These are phyloP conservation scores for Agapornis roseicollis DNA, from an alignment of 2,113 vertebrate genomes.

Conservation along the genomic window DNA sequence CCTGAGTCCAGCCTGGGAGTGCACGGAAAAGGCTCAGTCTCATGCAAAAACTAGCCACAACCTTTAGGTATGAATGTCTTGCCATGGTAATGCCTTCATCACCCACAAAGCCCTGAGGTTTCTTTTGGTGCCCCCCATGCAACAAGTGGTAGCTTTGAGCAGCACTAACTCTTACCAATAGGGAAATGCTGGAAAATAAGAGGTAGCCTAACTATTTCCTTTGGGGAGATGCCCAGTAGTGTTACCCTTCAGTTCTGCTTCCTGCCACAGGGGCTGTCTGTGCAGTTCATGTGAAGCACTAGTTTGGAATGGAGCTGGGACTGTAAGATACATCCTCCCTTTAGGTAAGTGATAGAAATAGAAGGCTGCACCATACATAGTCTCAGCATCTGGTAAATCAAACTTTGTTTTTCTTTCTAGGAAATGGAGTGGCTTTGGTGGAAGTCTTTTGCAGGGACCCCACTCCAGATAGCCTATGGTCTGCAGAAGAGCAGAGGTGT, in stretches of 20 bases:
- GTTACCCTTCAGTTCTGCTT: not conserved
- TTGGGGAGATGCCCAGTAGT: not conserved
- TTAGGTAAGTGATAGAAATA: not conserved
- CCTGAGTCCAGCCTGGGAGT: not conserved
- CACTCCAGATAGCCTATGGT: fast-evolving
- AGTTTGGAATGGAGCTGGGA: not conserved
- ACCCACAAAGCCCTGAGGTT: not conserved
- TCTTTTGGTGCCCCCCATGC: not conserved
- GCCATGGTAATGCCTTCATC: not conserved
- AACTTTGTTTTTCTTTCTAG: not conserved
- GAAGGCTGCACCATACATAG: not conserved
- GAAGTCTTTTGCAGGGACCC: not conserved
- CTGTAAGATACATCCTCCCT: not conserved
- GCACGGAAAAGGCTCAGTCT: not conserved
- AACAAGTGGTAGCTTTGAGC: not conserved
- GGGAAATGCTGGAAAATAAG: not conserved
- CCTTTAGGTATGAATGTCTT: not conserved
- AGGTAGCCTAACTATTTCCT: not conserved
- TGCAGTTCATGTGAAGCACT: not conserved
- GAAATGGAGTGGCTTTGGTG: not conserved
- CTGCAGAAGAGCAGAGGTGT: not conserved
- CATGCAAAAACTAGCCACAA: not conserved
- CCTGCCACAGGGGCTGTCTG: not conserved
- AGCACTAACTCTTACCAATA: not conserved
- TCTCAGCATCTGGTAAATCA: not conserved